phyloP scores from a whole-genome alignment of 2,888 invertebrate species.

The Plagodis pulveraria region DNA sequence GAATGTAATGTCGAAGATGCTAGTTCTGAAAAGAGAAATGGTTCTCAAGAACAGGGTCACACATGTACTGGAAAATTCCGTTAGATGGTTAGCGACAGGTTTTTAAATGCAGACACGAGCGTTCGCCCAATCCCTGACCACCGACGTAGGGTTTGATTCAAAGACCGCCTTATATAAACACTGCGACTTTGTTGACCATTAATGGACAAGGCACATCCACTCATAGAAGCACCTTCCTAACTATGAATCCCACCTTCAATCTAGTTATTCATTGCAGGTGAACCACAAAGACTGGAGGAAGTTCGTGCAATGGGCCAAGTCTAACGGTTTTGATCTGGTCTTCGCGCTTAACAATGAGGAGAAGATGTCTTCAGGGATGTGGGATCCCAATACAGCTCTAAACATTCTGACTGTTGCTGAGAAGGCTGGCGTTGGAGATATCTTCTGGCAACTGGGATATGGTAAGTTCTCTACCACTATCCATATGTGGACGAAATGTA shows the following conservation, averaged over 20 bases:
- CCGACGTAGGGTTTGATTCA: no score
- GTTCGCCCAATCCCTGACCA: no score
- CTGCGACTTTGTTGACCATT: no score
- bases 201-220: no score
- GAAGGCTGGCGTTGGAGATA: conserved; percentile 85
- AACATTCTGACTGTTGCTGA: conserved; percentile 89
- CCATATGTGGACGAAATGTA: no score
- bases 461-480: conserved; percentile 71
- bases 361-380: conserved; percentile 77
- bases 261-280: conserved; percentile 13
- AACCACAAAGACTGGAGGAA: conserved; percentile 55
- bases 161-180: no score
- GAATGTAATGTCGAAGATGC: no score
- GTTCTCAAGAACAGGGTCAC: background rate
- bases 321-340: conserved; percentile 87
- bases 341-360: conserved; percentile 87
- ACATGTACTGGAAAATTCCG: no score
- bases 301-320: conserved; percentile 79
- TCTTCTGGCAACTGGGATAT: conserved; percentile 90
- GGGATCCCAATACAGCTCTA: conserved; percentile 88
- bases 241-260: background rate
- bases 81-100: no score
- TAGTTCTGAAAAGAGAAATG: background rate
- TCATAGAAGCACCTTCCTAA: no score
- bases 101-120: no score